Conservation (phyloP, 2,888 invertebrate species). For the Caenorhabditis sp. region DNA sequence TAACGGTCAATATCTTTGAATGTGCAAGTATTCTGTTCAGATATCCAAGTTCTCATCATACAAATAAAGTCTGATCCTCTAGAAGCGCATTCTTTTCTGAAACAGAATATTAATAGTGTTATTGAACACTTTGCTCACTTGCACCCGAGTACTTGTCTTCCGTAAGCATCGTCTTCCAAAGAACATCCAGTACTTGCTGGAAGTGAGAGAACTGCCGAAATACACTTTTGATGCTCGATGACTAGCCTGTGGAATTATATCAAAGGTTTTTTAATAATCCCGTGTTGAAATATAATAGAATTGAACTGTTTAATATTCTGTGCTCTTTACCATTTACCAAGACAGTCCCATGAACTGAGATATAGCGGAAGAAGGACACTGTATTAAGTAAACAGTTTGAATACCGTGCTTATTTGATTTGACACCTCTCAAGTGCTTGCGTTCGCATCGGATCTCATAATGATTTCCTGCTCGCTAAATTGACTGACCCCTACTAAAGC, state of each 20-base stretch:
- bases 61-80: slow-evolving; percentile 78
- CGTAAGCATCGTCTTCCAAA: slow-evolving; percentile 58
- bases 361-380: slow-evolving; percentile 52
- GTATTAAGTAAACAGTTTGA: slow-evolving; percentile 58
- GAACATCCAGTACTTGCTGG: slow-evolving; percentile 73
- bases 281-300: slow-evolving; percentile 30
- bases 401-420: slow-evolving; percentile 63
- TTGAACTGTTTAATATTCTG: slow-evolving; percentile 10
- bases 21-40: slow-evolving; percentile 81
- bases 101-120: slow-evolving; percentile 8
- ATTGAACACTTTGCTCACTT: slow-evolving; percentile 59
- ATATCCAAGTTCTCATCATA: slow-evolving; percentile 80
- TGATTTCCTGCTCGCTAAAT: slow-evolving; percentile 36
- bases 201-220: slow-evolving; percentile 70
- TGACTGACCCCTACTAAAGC: background rate
- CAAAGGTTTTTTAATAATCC: background rate
- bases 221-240: slow-evolving; percentile 77
- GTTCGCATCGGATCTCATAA: slow-evolving; percentile 32
- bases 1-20: slow-evolving; percentile 70
- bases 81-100: slow-evolving; percentile 73
- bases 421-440: slow-evolving; percentile 66
- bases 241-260: slow-evolving; percentile 63
- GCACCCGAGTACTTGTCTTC: slow-evolving; percentile 71
- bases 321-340: slow-evolving; percentile 31
- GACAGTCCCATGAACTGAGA: slow-evolving; percentile 31